Conservation (phyloP, 2,888 invertebrate genomes). For the Chesias legatella region DNA sequence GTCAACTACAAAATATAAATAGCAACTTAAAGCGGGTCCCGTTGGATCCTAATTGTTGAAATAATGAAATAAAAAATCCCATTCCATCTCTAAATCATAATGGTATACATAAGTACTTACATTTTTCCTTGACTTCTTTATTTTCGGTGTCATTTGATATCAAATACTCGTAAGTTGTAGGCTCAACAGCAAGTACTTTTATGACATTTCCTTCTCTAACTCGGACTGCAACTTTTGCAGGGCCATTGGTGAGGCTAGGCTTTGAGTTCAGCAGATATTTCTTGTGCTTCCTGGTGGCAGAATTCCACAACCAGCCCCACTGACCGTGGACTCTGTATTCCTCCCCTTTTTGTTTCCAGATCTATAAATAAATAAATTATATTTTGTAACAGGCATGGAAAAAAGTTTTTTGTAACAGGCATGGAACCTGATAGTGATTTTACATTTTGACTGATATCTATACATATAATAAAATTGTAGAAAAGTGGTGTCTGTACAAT, state of each 20-base stretch:
- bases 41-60: too few relatives aligned
- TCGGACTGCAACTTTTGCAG: slow-evolving; percentile 88
- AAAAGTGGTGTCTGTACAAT: too few relatives aligned
- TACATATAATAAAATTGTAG: too few relatives aligned
- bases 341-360: slow-evolving; percentile 99
- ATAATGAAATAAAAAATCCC: too few relatives aligned
- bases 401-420: too few relatives aligned
- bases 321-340: slow-evolving; percentile 97
- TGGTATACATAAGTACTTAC: slow-evolving; percentile 43
- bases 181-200: slow-evolving; percentile 90
- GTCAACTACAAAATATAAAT: too few relatives aligned
- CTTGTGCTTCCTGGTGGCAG: slow-evolving; percentile 84
- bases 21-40: too few relatives aligned
- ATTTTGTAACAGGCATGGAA: slow-evolving; percentile 1
- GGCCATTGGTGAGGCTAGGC: slow-evolving; percentile 73
- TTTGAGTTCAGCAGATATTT: slow-evolving; percentile 49
- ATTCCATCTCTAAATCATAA: too few relatives aligned
- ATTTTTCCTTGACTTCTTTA: slow-evolving; percentile 65
- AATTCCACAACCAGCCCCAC: slow-evolving; percentile 98
- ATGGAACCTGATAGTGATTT: too few relatives aligned
- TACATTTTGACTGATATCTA: too few relatives aligned
- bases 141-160: slow-evolving; percentile 77
- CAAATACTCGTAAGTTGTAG: slow-evolving; percentile 87
- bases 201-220: slow-evolving; percentile 84
- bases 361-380: slow-evolving; percentile 49